Evolutionary conservation across 2,113 vertebrate genomes (phyloP).

Genomic region (Caracal caracal): DNA sequence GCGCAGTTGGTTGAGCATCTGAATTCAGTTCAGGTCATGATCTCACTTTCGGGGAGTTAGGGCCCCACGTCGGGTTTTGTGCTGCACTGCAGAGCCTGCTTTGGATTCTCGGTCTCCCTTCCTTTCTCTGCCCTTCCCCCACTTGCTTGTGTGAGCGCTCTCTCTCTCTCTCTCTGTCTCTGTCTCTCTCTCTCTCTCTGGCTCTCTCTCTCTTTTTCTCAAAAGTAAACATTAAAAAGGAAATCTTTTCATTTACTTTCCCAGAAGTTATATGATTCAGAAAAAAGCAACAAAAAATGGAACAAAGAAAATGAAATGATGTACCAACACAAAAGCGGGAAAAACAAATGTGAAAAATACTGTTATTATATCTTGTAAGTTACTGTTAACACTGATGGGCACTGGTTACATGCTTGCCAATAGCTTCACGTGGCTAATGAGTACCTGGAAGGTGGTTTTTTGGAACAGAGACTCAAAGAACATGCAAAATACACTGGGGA

Average conservation of each 20-base stretch:
- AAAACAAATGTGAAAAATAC: neutral
- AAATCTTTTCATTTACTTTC: neutral
- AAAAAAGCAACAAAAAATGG: neutral
- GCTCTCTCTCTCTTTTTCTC: too few relatives aligned
- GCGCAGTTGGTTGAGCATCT: too few relatives aligned
- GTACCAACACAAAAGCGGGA: neutral
- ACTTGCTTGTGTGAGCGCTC: too few relatives aligned
- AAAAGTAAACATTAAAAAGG: too few relatives aligned
- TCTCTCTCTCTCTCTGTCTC: too few relatives aligned
- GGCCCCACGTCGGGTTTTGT: too few relatives aligned
- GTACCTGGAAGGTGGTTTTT: neutral
- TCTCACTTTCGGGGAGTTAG: too few relatives aligned
- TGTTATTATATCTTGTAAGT: neutral
- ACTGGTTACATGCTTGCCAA: neutral
- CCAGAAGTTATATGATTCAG: neutral
- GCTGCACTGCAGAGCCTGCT: too few relatives aligned
- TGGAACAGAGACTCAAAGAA: neutral
- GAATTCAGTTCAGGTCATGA: too few relatives aligned
- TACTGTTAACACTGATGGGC: neutral
- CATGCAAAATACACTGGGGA: neutral
- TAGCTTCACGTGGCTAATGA: neutral
- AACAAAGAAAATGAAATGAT: neutral
- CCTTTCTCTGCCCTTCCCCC: too few relatives aligned
- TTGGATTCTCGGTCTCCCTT: too few relatives aligned
- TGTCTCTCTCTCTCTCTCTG: too few relatives aligned